Conservation (phyloP, 2,113 vertebrate species). For the Microcebus ravelobensis region DNA sequence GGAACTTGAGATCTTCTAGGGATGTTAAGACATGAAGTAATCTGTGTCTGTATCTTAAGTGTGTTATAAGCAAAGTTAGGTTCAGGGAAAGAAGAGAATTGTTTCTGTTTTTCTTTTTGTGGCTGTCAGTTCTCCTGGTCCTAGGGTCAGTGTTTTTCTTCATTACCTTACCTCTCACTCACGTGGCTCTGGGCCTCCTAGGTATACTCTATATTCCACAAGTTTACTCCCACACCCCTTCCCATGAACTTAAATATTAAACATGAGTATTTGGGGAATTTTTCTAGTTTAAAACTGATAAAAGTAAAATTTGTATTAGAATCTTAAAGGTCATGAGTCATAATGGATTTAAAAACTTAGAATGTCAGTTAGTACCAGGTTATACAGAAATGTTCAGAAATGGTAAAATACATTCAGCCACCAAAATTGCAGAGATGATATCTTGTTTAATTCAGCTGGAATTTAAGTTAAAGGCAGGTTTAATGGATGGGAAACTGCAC, state of each 20-base stretch:
- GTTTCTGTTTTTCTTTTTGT: background rate
- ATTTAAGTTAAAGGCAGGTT: slow-evolving; percentile 40
- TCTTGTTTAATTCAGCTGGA: slow-evolving; percentile 40
- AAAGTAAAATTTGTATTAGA: slow-evolving; percentile 36
- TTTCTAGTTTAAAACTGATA: slow-evolving; percentile 49
- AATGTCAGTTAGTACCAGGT: background rate
- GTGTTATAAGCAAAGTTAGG: background rate
- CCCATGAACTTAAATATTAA: slow-evolving; percentile 3
- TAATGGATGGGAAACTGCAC: slow-evolving; percentile 14
- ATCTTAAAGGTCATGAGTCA: slow-evolving; percentile 7
- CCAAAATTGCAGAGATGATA: slow-evolving; percentile 16
- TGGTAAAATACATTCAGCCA: background rate
- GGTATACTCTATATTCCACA: background rate
- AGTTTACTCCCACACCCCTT: background rate
- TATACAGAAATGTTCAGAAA: slow-evolving; percentile 21
- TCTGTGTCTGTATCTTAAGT: background rate
- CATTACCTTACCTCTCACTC: background rate
- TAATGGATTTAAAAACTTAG: slow-evolving; percentile 20
- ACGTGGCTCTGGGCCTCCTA: background rate
- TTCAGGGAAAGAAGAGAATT: background rate
- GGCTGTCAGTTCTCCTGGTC: background rate
- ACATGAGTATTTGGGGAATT: background rate
- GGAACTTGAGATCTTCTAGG: background rate
- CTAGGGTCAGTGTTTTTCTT: background rate
- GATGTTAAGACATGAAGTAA: background rate